Conservation (phyloP, 2,797 vertebrate genomes). For the Mus caroli region DNA sequence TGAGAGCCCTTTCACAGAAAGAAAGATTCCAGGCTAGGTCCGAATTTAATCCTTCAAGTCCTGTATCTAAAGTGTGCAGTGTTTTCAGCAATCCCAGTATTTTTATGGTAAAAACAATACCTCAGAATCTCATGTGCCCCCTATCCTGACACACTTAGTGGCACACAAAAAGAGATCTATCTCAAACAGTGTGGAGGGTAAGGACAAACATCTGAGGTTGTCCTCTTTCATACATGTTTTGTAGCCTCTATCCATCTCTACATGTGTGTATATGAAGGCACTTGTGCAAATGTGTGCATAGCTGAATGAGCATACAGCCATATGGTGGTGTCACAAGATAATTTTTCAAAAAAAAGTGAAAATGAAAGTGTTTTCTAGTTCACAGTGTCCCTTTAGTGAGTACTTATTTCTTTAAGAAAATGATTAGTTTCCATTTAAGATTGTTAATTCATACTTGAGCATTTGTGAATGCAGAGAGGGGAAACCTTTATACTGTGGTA, state of each 20-base stretch:
- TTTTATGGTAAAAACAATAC: background rate
- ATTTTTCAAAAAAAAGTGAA: background rate
- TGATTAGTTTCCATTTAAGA: background rate
- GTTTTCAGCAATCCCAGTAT: background rate
- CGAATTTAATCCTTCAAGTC: too few species aligned
- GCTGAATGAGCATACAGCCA: background rate
- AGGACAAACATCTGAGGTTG: background rate
- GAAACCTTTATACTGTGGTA: background rate
- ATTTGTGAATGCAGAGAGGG: background rate
- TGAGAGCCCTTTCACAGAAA: background rate
- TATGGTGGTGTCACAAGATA: background rate
- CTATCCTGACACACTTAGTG: background rate
- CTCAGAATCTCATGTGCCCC: background rate
- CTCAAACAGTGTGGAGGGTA: background rate
- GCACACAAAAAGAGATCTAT: background rate
- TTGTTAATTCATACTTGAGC: rapidly evolving
- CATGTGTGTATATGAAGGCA: background rate
- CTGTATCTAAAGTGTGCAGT: background rate
- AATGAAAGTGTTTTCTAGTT: background rate
- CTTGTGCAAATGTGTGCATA: background rate
- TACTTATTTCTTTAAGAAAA: background rate
- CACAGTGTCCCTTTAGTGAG: background rate
- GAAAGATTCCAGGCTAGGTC: background rate
- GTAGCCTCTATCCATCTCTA: background rate
- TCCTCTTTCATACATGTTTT: background rate